A percentile compares a stretch with the other conserved stretches of the same genome.
These are phyloP conservation scores for Drosophila arawakana DNA, from an alignment of 1,140 invertebrate species.

Conservation along the genomic window DNA sequence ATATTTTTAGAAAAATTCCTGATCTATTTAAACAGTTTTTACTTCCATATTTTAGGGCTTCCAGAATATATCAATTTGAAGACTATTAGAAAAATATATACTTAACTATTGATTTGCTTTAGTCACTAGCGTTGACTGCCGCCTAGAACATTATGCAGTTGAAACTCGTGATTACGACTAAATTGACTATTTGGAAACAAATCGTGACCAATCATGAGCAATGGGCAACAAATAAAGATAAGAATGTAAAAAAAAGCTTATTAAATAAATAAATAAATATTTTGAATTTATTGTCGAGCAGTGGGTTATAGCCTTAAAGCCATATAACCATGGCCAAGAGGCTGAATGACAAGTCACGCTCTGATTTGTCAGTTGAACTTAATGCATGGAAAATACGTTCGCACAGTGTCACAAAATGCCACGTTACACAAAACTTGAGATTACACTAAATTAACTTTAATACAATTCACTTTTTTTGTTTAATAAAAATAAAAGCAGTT, in stretches of 20 bases:
- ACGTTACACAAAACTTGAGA: not conserved
- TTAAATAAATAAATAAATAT: conserved; percentile 2
- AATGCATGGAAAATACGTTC: not conserved
- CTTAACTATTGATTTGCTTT: too few species aligned
- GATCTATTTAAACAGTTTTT: too few species aligned
- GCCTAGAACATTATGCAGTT: too few species aligned
- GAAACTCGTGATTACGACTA: not conserved
- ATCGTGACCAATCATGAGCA: conserved; percentile 9
- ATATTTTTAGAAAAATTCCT: too few species aligned
- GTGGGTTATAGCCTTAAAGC: not conserved
- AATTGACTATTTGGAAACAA: not conserved
- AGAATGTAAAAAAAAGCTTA: not conserved
- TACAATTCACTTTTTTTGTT: too few species aligned
- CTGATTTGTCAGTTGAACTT: conserved; percentile 4
- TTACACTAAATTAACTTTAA: too few species aligned
- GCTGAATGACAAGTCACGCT: conserved; percentile 21
- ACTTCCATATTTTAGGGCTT: too few species aligned
- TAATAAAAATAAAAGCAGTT: not conserved
- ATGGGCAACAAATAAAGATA: conserved; percentile 8
- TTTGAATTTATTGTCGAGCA: conserved; percentile 7
- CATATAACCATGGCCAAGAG: not conserved
- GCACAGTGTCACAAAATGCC: not conserved
- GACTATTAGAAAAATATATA: too few species aligned
- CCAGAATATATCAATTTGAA: too few species aligned
- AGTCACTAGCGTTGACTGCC: too few species aligned